Evolutionary conservation across 2,113 vertebrate species (phyloP).

Genomic region (Sardina pilchardus): DNA sequence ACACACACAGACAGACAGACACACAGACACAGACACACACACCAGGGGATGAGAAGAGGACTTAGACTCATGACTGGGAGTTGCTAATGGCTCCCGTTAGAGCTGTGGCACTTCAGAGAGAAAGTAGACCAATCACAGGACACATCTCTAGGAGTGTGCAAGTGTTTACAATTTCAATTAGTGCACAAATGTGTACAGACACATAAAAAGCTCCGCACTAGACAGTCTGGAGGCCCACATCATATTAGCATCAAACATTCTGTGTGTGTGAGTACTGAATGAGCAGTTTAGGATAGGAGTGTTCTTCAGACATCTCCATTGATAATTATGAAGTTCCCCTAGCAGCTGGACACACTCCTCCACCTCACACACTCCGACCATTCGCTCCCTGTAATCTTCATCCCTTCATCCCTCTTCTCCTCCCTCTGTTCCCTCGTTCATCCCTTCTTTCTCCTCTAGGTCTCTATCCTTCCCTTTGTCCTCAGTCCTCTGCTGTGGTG

Average conservation of each 20-base stretch:
- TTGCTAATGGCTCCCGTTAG: too few relatives aligned
- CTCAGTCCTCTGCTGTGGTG: background rate
- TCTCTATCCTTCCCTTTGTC: background rate
- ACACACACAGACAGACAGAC: background rate
- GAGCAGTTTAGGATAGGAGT: too few relatives aligned
- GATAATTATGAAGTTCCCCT: too few relatives aligned
- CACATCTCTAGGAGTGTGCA: background rate
- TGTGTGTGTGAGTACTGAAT: too few relatives aligned
- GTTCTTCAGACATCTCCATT: too few relatives aligned
- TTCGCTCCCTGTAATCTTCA: background rate
- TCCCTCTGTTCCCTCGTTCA: background rate
- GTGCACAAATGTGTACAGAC: background rate
- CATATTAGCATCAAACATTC: too few relatives aligned
- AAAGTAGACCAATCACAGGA: background rate
- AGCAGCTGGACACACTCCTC: too few relatives aligned
- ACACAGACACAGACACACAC: conserved; percentile 21
- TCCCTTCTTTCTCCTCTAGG: background rate
- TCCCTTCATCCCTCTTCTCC: background rate
- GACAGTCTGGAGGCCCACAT: too few relatives aligned
- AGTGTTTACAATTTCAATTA: background rate
- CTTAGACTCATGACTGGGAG: too few relatives aligned
- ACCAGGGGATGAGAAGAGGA: background rate
- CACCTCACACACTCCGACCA: too few relatives aligned
- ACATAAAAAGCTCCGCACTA: background rate
- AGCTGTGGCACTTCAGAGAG: background rate